phyloP scores from a whole-genome alignment of 2,888 invertebrate genomes.

The Eristalis pertinax region DNA sequence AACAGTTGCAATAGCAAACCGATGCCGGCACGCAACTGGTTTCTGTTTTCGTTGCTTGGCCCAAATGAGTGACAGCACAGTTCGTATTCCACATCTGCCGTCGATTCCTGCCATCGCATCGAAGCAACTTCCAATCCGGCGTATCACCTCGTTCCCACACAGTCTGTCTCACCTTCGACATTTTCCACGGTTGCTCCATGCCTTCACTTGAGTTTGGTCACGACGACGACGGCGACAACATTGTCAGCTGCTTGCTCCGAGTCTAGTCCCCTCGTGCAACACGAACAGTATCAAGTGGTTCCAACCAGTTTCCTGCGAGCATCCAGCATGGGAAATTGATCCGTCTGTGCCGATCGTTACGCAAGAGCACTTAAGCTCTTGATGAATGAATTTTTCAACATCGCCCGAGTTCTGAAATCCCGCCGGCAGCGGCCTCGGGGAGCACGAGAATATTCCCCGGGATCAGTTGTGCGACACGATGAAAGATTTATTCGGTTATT shows the following conservation, averaged over 20 bases:
- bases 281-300: constrained; percentile 25
- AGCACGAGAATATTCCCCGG: background rate
- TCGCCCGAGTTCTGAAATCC: constrained; percentile 12
- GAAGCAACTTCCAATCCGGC: background rate
- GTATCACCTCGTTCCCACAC: constrained; percentile 41
- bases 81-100: background rate
- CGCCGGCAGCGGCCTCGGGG: background rate
- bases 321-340: constrained; percentile 35
- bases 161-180: constrained; percentile 54
- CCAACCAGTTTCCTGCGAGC: constrained; percentile 42
- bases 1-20: background rate
- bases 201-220: constrained; percentile 49
- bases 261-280: constrained; percentile 13
- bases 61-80: background rate
- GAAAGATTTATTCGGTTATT: constrained; percentile 54
- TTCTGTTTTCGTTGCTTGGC: background rate
- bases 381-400: constrained; percentile 43
- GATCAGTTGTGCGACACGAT: constrained; percentile 25
- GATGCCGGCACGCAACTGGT: background rate
- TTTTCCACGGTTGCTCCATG: constrained; percentile 31
- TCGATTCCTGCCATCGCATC: background rate
- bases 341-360: constrained; percentile 26
- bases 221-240: constrained; percentile 26
- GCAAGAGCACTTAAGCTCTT: constrained; percentile 55
- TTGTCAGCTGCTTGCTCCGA: constrained; percentile 7